These are phyloP conservation scores for Etheostoma nigrum DNA, from an alignment of 2,797 vertebrate species.

Conservation along the genomic window DNA sequence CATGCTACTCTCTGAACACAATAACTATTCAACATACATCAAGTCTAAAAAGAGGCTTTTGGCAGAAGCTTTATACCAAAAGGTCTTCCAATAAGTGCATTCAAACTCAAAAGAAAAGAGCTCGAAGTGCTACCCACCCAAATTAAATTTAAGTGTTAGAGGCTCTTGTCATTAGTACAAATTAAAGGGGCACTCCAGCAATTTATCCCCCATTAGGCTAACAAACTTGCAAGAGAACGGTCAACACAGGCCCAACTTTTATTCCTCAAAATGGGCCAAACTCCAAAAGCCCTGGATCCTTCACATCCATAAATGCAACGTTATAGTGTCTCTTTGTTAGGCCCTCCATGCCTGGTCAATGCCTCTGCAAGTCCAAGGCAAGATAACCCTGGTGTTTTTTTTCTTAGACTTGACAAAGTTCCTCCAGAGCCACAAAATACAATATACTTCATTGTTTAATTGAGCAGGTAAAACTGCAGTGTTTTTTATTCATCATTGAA, in stretches of 20 bases:
- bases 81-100: background rate
- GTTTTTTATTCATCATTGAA: conserved; percentile 18
- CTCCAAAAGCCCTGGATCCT: background rate
- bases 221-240: background rate
- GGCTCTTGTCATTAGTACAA: too few species aligned
- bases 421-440: background rate
- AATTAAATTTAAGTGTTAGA: background rate
- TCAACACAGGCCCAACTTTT: background rate
- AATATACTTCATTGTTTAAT: conserved; percentile 20
- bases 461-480: conserved; percentile 3
- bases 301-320: background rate
- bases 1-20: background rate
- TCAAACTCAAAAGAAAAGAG: background rate
- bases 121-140: background rate
- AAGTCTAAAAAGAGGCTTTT: conserved; percentile 1
- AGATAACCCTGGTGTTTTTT: background rate
- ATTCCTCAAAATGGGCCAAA: background rate
- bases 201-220: background rate
- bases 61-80: background rate
- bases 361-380: background rate
- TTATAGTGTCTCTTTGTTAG: background rate
- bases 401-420: conserved; percentile 1
- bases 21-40: background rate
- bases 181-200: background rate
- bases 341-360: background rate